These are phyloP conservation scores for Mya arenaria DNA, from an alignment of 1,140 invertebrate genomes.

Conservation along the genomic window DNA sequence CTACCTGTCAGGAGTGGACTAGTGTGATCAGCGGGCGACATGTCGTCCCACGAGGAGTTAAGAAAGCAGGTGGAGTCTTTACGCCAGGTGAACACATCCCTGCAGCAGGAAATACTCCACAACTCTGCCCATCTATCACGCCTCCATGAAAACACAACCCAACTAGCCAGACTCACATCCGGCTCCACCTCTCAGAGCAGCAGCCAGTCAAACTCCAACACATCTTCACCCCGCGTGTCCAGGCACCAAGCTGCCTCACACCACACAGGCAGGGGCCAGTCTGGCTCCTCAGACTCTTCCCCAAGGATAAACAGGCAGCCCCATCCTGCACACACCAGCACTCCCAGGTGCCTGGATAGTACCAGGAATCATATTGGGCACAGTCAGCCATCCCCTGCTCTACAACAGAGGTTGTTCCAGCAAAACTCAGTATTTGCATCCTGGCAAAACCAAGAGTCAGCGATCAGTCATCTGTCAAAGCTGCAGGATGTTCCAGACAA, in stretches of 20 bases:
- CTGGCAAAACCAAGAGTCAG: neutral
- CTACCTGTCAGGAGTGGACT: too few relatives aligned
- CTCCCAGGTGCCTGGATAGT: too few relatives aligned
- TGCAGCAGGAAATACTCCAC: conserved; percentile 37
- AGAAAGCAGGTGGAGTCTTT: conserved; percentile 35
- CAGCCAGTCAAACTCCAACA: neutral
- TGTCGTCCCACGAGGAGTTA: conserved; percentile 33
- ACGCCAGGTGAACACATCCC: conserved; percentile 21
- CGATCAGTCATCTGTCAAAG: conserved; percentile 24
- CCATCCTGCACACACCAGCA: neutral
- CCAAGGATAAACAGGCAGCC: neutral
- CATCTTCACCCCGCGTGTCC: neutral
- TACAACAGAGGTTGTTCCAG: too few relatives aligned
- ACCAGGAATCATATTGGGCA: too few relatives aligned
- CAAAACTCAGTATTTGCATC: neutral
- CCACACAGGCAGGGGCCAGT: neutral
- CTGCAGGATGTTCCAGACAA: too few relatives aligned
- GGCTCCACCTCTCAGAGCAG: neutral
- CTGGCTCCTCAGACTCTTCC: too few relatives aligned
- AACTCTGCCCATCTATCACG: conserved; percentile 42
- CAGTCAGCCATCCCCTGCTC: too few relatives aligned
- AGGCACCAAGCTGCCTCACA: neutral
- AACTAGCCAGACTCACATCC: conserved; percentile 14
- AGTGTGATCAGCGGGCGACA: too few relatives aligned
- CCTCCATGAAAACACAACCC: conserved; percentile 39